Conservation (phyloP, 2,113 vertebrate genomes). For the Stictonetta naevosa region DNA sequence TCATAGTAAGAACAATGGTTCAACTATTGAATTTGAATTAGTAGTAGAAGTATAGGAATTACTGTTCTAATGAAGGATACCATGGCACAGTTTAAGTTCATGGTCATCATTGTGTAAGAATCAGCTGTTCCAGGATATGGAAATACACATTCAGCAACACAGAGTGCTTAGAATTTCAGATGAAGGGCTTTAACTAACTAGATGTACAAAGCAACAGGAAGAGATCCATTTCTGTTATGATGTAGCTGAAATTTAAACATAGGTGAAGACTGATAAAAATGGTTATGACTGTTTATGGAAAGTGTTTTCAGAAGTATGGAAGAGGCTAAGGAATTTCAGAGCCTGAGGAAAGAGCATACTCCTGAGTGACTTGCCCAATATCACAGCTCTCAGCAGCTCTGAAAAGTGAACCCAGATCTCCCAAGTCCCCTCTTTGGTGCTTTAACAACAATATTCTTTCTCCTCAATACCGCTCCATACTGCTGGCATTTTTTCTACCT, state of each 20-base stretch:
- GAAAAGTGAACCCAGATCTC: not conserved
- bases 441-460: not conserved
- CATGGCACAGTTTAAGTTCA: not conserved
- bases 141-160: not conserved
- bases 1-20: not conserved
- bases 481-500: not conserved
- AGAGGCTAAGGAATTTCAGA: not conserved
- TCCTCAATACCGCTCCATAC: not conserved
- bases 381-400: not conserved
- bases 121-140: not conserved
- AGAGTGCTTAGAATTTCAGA: not conserved
- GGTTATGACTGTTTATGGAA: not conserved
- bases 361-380: not conserved
- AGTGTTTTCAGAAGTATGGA: not conserved
- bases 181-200: not conserved
- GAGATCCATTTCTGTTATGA: not conserved
- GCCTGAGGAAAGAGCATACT: not conserved
- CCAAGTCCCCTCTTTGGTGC: not conserved
- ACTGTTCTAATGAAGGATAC: not conserved
- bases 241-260: not conserved
- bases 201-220: not conserved
- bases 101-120: not conserved
- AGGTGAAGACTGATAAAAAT: not conserved
- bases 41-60: not conserved
- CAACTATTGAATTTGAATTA: not conserved